These are phyloP conservation scores for Halictus ligatus DNA, from an alignment of 2,888 invertebrate genomes.

Conservation along the genomic window DNA sequence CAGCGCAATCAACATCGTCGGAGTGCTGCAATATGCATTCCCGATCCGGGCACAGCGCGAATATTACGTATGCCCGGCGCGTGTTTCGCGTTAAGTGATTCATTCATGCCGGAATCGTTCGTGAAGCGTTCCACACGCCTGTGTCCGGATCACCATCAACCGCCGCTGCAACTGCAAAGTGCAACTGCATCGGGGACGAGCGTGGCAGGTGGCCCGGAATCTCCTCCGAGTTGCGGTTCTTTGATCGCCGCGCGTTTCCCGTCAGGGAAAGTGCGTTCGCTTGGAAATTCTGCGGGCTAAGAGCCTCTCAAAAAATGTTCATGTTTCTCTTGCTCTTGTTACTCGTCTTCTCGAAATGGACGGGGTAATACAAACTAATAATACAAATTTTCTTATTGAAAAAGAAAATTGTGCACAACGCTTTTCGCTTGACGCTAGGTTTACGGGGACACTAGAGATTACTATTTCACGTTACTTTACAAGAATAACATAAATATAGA, in stretches of 20 bases:
- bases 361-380: too few species aligned
- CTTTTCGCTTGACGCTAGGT: too few species aligned
- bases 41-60: slow-evolving; percentile 14
- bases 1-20: neutral
- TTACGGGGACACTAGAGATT: too few species aligned
- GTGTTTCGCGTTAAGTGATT: slow-evolving; percentile 76
- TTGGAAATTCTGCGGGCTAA: neutral
- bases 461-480: too few species aligned
- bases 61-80: slow-evolving; percentile 72
- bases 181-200: slow-evolving; percentile 22
- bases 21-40: neutral
- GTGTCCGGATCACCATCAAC: slow-evolving; percentile 39
- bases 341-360: neutral
- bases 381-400: too few species aligned
- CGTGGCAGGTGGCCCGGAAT: slow-evolving; percentile 41
- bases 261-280: neutral
- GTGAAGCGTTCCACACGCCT: slow-evolving; percentile 54
- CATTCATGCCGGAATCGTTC: slow-evolving; percentile 73
- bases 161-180: neutral
- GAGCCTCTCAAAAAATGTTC: neutral
- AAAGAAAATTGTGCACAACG: too few species aligned
- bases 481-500: too few species aligned
- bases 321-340: neutral
- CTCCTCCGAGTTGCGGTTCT: neutral
- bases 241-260: neutral